Base-by-base conservation (phyloP, 1,140 invertebrate species). In the Papilio machaon region DNA sequence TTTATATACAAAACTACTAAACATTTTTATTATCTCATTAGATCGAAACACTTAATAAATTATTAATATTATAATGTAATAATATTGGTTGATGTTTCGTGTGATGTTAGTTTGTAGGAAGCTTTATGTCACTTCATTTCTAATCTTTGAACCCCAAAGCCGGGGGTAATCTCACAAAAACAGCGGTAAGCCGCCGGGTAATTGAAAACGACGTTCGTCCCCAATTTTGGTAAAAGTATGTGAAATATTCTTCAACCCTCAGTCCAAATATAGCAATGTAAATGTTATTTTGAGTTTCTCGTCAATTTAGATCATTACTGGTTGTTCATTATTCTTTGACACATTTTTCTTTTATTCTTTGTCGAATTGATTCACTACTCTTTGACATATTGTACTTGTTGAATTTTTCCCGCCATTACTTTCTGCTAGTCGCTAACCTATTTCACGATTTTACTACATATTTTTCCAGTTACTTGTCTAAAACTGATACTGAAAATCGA, bases 121-220 rank as follows among this genome's bases (percentile, higher is more conserved):
- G 15, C 46, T 10, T 75, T 75, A 75, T 75, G 38, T 19, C 54
- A 58, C 54, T 58, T 74, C 19, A 60, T 60, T 64, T 64, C 9
- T 64, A 64, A 75, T 17, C 73, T 46, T 47, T 49, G 73, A 46
- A 47, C 73, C 73, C 73, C n/a, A 38, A 23, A 13, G 43, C 6
- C n/a, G n/a, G 38, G 73, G 73, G 46, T 49, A 47, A 75, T 75
- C 19, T 75, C 43, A 19, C 17, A 75, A 75, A 47, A 75, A 46
- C 73, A 52, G 38, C 73, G 38, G 73, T 75, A 75, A 75, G 73
- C 73, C 43, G n/a, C 8, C 46, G 46, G 19, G n/a, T 75, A 47
- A 75, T 75, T 75, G 73, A 75, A 43, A 49, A 75, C 46, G 19
- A 19, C 38, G 23, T 10, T 13, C 10, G 10, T 75, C 73, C 60